Percentiles rank a stretch among this genome's conserved stretches.
Evolutionary conservation across 1,140 invertebrate species (phyloP).

Genomic region (Macrobrachium nipponense): DNA sequence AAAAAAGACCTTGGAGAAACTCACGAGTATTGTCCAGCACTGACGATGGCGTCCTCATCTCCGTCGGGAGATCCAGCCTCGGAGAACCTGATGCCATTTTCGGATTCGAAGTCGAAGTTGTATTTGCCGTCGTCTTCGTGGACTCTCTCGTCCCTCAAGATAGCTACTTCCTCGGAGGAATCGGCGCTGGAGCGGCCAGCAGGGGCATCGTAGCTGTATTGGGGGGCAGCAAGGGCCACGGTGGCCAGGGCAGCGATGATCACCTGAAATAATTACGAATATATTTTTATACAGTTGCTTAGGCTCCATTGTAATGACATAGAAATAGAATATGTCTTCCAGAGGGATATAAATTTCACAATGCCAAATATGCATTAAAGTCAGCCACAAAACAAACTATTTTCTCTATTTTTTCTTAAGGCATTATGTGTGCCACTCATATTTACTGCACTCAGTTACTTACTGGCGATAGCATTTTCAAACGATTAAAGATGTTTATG

Average conservation of each 20-base stretch:
- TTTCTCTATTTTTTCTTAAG: no score
- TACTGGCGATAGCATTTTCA: no score
- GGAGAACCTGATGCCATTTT: conserved; percentile 44
- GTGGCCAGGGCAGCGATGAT: conserved; percentile 26
- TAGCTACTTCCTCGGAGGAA: not conserved
- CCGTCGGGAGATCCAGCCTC: conserved; percentile 52
- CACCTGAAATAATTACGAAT: not conserved
- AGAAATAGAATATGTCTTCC: no score
- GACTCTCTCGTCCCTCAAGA: conserved; percentile 35
- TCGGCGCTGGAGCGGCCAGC: not conserved
- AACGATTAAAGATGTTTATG: no score
- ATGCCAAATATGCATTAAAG: no score
- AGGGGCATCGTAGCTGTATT: conserved; percentile 1
- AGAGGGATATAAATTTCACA: no score
- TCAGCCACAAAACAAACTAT: no score
- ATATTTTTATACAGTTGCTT: no score
- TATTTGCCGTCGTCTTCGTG: conserved; percentile 47
- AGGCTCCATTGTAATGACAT: no score
- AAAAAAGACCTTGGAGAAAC: not conserved
- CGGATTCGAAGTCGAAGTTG: conserved; percentile 53
- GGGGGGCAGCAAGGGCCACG: conserved; percentile 23
- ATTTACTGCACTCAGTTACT: no score
- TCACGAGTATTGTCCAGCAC: conserved; percentile 42
- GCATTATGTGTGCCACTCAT: no score
- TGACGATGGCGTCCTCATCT: conserved; percentile 42